Conservation (phyloP, 2,888 invertebrate genomes). For the Lacanobia wlatinum region DNA sequence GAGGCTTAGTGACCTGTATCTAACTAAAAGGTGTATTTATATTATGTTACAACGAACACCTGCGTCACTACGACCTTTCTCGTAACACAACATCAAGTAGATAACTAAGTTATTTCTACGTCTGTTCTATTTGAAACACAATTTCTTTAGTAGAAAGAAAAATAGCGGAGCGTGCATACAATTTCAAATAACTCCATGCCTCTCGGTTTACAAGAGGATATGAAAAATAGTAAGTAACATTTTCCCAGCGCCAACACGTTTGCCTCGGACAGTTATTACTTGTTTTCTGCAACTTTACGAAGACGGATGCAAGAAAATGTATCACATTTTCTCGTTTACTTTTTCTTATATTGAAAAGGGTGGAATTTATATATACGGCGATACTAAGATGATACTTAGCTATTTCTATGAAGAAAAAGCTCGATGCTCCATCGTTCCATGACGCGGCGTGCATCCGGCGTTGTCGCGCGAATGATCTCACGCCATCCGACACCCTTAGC, state of each 20-base stretch:
- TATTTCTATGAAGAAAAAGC: conserved; percentile 55
- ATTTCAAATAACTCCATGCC: conserved; percentile 53
- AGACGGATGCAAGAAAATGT: conserved; percentile 36
- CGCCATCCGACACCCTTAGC: conserved; percentile 78
- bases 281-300: conserved; percentile 50
- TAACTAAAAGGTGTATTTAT: conserved; percentile 49
- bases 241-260: conserved; percentile 48
- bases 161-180: conserved; percentile 35
- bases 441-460: conserved; percentile 80
- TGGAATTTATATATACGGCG: not conserved
- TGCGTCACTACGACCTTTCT: conserved; percentile 37
- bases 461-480: conserved; percentile 75
- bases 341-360: conserved; percentile 26
- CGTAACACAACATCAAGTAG: conserved; percentile 16
- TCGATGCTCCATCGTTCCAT: conserved; percentile 72
- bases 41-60: conserved; percentile 19
- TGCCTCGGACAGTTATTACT: conserved; percentile 56
- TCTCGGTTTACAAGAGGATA: conserved; percentile 42
- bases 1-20: conserved; percentile 47
- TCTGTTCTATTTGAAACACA: conserved; percentile 36
- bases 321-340: conserved; percentile 27
- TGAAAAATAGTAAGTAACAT: conserved; percentile 56
- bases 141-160: conserved; percentile 32
- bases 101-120: conserved; percentile 31
- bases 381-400: not conserved